Percentiles rank a stretch among this genome's conserved stretches.
Conservation (phyloP, 2,113 vertebrate genomes). For the Lepidothrix coronata region DNA sequence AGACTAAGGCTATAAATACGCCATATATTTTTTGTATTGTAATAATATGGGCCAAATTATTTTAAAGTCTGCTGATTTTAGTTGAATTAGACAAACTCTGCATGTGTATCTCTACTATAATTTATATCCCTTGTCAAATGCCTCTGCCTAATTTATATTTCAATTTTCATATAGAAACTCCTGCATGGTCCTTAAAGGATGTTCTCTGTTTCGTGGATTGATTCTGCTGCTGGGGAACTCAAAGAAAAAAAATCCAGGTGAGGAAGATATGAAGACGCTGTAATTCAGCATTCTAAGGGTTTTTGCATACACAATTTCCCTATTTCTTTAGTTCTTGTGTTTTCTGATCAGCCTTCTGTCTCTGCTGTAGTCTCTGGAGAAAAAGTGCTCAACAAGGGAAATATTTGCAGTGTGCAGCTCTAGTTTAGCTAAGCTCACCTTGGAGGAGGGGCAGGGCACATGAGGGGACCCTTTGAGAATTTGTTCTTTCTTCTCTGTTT, state of each 20-base stretch:
- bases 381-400: neutral
- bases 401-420: neutral
- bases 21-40: conserved; percentile 5
- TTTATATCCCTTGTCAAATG: neutral
- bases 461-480: neutral
- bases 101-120: neutral
- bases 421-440: neutral
- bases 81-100: neutral
- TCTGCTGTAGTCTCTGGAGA: neutral
- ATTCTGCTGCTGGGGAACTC: neutral
- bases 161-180: neutral
- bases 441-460: neutral
- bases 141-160: neutral
- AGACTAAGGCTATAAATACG: conserved; percentile 46
- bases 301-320: neutral
- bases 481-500: neutral
- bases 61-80: conserved; percentile 37
- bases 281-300: neutral
- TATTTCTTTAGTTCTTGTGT: neutral
- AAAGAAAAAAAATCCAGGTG: neutral
- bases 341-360: neutral
- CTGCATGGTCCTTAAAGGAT: neutral
- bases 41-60: conserved; percentile 7
- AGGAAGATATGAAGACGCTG: neutral
- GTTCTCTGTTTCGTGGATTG: neutral